Evolutionary conservation across 92 coral and sea anemone genomes (phyloP), one percentile per base, ranked within the genome.

Genomic region (Chrysogorgia sp.): DNA sequence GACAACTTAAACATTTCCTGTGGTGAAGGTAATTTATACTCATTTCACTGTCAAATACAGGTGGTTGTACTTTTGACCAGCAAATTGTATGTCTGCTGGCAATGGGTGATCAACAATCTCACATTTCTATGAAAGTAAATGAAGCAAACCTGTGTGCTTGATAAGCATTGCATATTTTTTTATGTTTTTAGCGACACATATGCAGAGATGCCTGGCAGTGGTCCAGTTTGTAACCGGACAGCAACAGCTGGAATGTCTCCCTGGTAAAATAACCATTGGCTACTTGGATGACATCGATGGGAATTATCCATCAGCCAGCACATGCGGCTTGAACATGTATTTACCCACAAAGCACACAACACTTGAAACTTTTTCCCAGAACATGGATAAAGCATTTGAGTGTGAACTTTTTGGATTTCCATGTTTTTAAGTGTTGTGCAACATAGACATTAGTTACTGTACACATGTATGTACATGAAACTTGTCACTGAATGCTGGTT

Each of bases 321-420:
- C 37, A 22, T 61, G 68, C 29, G 35, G 17, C 14, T 61, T 61
- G 40, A 33, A 33, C 15, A 22, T 61, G 68, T 61, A 8, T 21
- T 0, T 61, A 21, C 68, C 68, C 10, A 61, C 68, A 22, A 61
- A 19, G 40, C 68, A 61, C 33, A 1, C 7, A 10, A 61, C 68
- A 61, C 10, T 61, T 13, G 59, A 61, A 26, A 20, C 34, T 0
- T 61, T 61, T 61, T 13, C 68, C 21, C 13, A 8, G 10, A 28
- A 61, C 21, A 61, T 61, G 37, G 68, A 61, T 21, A 61, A 61
- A 61, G 43, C 68, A 22, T 61, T 61, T 31, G 68, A 61, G 68
- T 61, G 68, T 61, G 68, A 61, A 28, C 1, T 28, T 8, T 61
- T 61, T 61, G 68, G 68, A 2, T 61, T 61, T 28, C 68, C 33